These are phyloP conservation scores for Pseudomugil gertrudae DNA, from an alignment of 2,797 vertebrate genomes.

Conservation along the genomic window DNA sequence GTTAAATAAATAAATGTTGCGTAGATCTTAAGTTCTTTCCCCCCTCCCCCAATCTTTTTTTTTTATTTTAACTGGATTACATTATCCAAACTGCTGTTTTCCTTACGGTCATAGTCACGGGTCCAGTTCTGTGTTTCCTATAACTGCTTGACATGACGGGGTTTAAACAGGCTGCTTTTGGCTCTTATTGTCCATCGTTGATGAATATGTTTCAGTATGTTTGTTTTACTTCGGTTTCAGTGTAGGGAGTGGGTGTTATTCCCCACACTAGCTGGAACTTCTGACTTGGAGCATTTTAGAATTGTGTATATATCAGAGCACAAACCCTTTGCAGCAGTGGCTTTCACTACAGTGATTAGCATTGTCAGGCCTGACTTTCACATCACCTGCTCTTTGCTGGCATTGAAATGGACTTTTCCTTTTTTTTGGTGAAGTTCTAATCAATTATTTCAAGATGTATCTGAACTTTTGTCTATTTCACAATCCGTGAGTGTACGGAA, in stretches of 20 bases:
- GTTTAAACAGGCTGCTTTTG: conserved; percentile 61
- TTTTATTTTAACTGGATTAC: conserved; percentile 75
- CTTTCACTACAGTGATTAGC: conserved; percentile 55
- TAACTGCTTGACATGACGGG: conserved; percentile 59
- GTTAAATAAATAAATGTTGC: conserved; percentile 84
- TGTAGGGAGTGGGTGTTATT: conserved; percentile 55
- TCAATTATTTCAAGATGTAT: conserved; percentile 64
- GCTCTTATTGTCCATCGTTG: conserved; percentile 63
- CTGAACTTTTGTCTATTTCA: conserved; percentile 56
- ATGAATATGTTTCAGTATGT: conserved; percentile 64
- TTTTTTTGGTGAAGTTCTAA: conserved; percentile 56
- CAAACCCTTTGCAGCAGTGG: conserved; percentile 64
- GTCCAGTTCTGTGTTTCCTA: conserved; percentile 57
- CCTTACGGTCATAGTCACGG: conserved; percentile 71
- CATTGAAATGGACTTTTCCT: conserved; percentile 58
- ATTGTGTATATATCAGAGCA: conserved; percentile 57
- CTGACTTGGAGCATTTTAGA: conserved; percentile 36
- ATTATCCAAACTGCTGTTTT: conserved; percentile 79
- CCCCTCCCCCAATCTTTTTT: conserved; percentile 52
- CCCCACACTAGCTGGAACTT: conserved; percentile 62
- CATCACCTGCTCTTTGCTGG: conserved; percentile 61
- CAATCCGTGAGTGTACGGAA: conserved; percentile 68
- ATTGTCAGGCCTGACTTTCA: conserved; percentile 56
- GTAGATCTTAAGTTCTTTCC: conserved; percentile 82
- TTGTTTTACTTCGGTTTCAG: conserved; percentile 64